Evolutionary conservation across 2,797 vertebrate species (phyloP).

Genomic region (Acipenser ruthenus): DNA sequence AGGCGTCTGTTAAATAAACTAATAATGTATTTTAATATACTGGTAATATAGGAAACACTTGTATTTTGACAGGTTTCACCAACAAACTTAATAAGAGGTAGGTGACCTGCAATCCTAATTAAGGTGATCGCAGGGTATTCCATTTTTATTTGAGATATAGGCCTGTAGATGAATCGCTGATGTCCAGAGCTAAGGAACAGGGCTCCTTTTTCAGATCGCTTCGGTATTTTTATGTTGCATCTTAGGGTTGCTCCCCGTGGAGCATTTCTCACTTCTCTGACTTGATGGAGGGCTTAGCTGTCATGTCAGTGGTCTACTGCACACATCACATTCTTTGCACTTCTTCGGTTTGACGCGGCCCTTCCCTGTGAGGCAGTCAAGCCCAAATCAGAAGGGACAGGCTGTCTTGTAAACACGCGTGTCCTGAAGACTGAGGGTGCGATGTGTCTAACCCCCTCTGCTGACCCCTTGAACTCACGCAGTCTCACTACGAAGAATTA

Average conservation of each 20-base stretch:
- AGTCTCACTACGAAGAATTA: background rate
- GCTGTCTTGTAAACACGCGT: background rate
- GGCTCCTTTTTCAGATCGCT: background rate
- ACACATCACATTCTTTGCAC: background rate
- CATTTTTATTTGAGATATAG: no score
- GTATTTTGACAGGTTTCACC: no score
- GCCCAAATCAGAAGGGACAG: background rate
- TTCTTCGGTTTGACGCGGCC: background rate
- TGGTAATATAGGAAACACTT: no score
- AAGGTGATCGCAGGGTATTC: no score
- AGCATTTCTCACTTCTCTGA: background rate
- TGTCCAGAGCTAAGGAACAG: background rate
- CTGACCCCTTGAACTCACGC: background rate
- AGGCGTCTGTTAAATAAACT: no score
- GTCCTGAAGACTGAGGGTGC: background rate
- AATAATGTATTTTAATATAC: no score
- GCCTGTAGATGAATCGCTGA: no score
- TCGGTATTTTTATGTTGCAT: background rate
- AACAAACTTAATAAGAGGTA: no score
- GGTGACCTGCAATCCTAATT: no score
- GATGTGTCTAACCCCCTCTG: background rate
- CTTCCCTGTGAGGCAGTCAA: background rate
- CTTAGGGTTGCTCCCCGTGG: background rate
- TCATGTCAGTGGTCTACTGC: background rate
- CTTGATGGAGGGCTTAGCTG: background rate